Conservation (phyloP, 2,888 invertebrate species). For the Gymnoscelis rufifasciata region DNA sequence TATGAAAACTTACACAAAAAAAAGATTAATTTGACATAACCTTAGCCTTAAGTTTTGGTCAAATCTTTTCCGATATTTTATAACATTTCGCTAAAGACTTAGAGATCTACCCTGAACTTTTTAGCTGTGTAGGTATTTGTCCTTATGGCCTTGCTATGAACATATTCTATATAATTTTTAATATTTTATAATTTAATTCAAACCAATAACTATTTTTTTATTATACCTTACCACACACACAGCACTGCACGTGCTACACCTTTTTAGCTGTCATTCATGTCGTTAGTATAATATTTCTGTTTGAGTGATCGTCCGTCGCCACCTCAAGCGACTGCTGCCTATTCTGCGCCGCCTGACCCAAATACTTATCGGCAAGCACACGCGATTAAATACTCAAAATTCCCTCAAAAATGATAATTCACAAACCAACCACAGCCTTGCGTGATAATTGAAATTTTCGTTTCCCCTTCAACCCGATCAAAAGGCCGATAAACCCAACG, state of each 20-base stretch:
- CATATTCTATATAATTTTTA: no score
- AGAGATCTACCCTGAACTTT: no score
- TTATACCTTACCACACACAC: no score
- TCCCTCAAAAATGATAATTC: constrained; percentile 25
- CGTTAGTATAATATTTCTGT: constrained; percentile 26
- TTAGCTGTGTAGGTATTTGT: no score
- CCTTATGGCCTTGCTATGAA: no score
- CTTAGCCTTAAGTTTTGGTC: no score
- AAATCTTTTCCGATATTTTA: no score
- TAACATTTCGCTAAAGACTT: no score
- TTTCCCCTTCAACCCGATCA: constrained; percentile 6
- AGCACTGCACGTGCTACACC: constrained; percentile 7
- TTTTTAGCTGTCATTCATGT: constrained; percentile 5
- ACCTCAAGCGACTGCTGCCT: constrained; percentile 47
- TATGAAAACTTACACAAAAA: no score
- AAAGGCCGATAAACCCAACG: constrained; percentile 3
- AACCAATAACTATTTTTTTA: no score
- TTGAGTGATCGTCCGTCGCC: constrained; percentile 57
- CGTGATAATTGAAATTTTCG: constrained; percentile 22
- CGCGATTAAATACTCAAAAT: constrained; percentile 43
- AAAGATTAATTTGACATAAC: no score
- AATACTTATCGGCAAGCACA: constrained; percentile 49
- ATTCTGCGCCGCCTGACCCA: constrained; percentile 16
- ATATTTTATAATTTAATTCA: no score
- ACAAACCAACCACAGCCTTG: constrained; percentile 11